Evolutionary conservation across 2,797 vertebrate genomes (phyloP).

Genomic region (Halcyon chelicuti): DNA sequence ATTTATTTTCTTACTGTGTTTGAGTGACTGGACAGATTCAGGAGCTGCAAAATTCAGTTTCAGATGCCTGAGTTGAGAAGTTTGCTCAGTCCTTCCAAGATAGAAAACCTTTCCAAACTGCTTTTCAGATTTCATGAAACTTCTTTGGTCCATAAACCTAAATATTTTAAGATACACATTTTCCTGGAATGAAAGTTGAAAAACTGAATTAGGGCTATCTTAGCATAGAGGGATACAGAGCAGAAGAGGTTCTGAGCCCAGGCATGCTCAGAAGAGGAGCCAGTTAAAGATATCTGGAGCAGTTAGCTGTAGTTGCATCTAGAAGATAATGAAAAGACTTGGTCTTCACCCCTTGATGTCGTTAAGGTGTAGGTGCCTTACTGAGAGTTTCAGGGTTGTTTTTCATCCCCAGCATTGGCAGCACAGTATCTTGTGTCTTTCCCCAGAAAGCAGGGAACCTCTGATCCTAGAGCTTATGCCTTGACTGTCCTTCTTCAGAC

Average conservation of each 20-base stretch:
- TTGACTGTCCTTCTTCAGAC: not conserved
- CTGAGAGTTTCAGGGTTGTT: not conserved
- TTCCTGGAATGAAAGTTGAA: not conserved
- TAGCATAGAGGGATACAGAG: not conserved
- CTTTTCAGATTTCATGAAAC: not conserved
- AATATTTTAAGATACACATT: not conserved
- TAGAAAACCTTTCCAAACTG: not conserved
- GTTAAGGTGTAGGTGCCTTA: too few species aligned
- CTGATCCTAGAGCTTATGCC: not conserved
- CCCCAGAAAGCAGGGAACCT: not conserved
- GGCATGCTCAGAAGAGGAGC: not conserved
- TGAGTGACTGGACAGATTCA: not conserved
- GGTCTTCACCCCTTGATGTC: not conserved
- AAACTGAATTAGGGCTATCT: not conserved
- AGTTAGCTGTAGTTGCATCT: not conserved
- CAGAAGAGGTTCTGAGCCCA: not conserved
- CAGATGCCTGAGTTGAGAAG: not conserved
- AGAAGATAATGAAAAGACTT: not conserved
- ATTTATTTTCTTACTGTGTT: not conserved
- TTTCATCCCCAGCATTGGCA: not conserved
- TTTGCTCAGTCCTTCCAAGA: not conserved
- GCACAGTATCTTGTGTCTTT: not conserved
- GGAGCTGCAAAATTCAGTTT: not conserved
- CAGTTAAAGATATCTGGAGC: not conserved
- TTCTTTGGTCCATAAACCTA: not conserved